These are phyloP conservation scores for Mungos mungo DNA, from an alignment of 2,113 vertebrate genomes.

Conservation along the genomic window DNA sequence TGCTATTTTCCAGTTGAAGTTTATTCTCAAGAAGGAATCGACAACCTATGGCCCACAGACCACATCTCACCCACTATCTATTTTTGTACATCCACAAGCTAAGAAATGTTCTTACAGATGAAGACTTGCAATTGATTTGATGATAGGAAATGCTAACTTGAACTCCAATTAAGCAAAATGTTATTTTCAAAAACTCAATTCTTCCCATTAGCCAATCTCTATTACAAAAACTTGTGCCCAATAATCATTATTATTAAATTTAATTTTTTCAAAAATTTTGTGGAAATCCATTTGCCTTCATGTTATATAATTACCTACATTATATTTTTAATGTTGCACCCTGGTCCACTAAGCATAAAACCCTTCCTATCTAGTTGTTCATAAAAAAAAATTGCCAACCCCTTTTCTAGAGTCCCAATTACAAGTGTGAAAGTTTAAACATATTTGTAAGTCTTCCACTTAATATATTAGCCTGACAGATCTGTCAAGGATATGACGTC, in stretches of 20 bases:
- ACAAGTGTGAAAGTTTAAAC: slow-evolving; percentile 7
- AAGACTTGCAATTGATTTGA: background rate
- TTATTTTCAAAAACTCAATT: background rate
- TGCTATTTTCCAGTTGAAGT: background rate
- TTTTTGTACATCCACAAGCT: background rate
- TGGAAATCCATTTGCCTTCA: background rate
- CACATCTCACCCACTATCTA: background rate
- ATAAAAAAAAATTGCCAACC: background rate
- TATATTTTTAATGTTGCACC: background rate
- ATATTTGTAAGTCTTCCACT: background rate
- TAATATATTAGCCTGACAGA: background rate
- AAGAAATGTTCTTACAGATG: background rate
- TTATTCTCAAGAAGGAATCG: background rate
- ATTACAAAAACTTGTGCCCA: background rate
- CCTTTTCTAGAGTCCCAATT: background rate
- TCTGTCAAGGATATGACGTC: background rate
- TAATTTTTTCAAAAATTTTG: background rate
- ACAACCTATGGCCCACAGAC: background rate
- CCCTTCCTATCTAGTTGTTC: background rate
- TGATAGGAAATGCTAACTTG: background rate
- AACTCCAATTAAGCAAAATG: slow-evolving; percentile 35
- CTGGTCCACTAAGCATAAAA: background rate
- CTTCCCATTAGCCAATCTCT: slow-evolving; percentile 18
- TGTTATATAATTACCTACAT: background rate
- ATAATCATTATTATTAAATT: background rate